Evolutionary conservation across 2,113 vertebrate genomes (phyloP), one percentile per base, ranked within the genome.

Genomic region (Tenebrosternarchus preto): DNA sequence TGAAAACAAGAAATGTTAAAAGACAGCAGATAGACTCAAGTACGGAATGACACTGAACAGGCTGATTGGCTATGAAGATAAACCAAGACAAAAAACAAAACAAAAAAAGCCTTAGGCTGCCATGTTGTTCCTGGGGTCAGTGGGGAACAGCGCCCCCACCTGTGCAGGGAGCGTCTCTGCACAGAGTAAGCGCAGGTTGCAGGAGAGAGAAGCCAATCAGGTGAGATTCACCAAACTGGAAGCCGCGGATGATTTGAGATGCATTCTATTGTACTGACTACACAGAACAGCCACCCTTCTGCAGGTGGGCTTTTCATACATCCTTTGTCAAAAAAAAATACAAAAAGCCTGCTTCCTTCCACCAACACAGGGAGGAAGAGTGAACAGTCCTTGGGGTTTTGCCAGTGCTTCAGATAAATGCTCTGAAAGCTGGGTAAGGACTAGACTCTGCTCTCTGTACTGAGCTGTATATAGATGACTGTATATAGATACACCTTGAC

Each of bases 191-290:
- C 6, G 6, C 33, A 6, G 33, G 6, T 4, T 36, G 33, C 33
- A 36, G 33, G 33, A 36, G 33, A 36, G 3, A 36, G 66, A 57
- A 2, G 17, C 22, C 56, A 67, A 82, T 87, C 75, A 88, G 78
- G 82, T 78, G 78, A 85, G 86, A 76, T 88, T 79, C 77, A 85
- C 73, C 80, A 89, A 85, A 90, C 1, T 84, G 63, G 75, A 89
- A 83, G 87, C 88, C 87, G 86, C 31, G 85, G 88, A 89, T 86
- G 80, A 76, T 89, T 87, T 89, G 85, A 70, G 84, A 75, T 83
- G 77, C 24, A 20, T n/a, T 8, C 25, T 50, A n/a, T 6, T 83
- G 63, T 20, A 29, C n/a, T 8, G 63, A 67, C 66, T 66, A 22
- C 25, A 31, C 27, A 68, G 53, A 75, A 68, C 55, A 61, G 15